phyloP scores from a whole-genome alignment of 2,888 invertebrate species.

The Lepidocyrtoides sp. region DNA sequence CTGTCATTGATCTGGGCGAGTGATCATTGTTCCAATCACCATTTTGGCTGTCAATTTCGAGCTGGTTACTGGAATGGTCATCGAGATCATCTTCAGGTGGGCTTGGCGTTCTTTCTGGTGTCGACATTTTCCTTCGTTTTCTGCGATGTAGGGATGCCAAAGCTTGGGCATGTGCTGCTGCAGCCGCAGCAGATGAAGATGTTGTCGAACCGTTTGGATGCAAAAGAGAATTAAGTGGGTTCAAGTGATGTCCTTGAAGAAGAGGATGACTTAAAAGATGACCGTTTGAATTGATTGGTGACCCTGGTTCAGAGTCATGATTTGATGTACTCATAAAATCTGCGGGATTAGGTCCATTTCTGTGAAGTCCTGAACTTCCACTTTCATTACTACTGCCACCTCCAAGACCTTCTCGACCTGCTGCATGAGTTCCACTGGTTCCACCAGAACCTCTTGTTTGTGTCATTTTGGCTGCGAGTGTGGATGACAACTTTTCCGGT shows the following conservation, averaged over 20 bases:
- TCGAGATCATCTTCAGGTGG: slow-evolving; percentile 81
- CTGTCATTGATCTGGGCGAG: slow-evolving; percentile 84
- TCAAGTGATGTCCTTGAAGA: slow-evolving; percentile 83
- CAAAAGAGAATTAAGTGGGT: slow-evolving; percentile 78
- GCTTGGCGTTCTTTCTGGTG: slow-evolving; percentile 82
- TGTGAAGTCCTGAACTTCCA: slow-evolving; percentile 86
- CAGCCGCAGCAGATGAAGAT: slow-evolving; percentile 70
- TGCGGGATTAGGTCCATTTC: slow-evolving; percentile 79
- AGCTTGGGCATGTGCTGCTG: slow-evolving; percentile 82
- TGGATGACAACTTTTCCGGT: not conserved
- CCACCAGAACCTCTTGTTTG: slow-evolving; percentile 85
- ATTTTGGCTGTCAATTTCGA: slow-evolving; percentile 82
- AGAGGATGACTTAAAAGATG: slow-evolving; percentile 79
- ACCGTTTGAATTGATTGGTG: slow-evolving; percentile 85
- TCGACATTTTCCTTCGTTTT: slow-evolving; percentile 85
- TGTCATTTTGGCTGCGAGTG: slow-evolving; percentile 68
- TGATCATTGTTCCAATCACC: slow-evolving; percentile 82
- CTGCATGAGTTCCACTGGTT: slow-evolving; percentile 65
- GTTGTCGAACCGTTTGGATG: slow-evolving; percentile 80
- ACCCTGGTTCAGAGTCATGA: slow-evolving; percentile 86
- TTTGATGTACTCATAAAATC: slow-evolving; percentile 80
- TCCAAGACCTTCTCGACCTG: slow-evolving; percentile 67
- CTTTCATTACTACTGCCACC: slow-evolving; percentile 79
- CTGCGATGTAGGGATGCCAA: slow-evolving; percentile 82
- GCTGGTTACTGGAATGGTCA: slow-evolving; percentile 80